phyloP scores from a whole-genome alignment of 2,113 vertebrate species.

The Pseudonaja textilis region DNA sequence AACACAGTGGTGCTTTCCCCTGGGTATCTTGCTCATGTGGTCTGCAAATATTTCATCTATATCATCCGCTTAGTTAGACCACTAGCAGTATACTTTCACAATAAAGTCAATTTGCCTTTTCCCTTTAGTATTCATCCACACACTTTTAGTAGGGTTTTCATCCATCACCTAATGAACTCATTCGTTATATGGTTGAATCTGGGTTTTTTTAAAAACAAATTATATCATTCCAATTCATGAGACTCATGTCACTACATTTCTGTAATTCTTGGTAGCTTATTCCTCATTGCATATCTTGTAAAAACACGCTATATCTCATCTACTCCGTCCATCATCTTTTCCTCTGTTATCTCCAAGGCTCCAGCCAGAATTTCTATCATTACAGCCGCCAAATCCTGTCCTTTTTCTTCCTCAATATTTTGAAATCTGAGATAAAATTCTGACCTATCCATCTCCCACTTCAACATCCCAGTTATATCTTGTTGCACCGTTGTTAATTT shows the following conservation, averaged over 20 bases:
- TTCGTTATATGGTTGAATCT: neutral
- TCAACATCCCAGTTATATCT: no score
- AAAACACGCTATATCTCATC: no score
- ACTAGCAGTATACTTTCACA: neutral
- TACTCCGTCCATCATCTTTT: no score
- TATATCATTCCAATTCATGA: neutral
- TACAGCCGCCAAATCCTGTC: no score
- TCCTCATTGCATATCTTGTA: no score
- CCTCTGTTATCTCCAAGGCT: no score
- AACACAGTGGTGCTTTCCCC: neutral
- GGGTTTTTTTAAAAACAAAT: neutral
- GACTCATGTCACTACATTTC: neutral
- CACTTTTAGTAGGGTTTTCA: neutral
- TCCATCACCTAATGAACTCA: neutral
- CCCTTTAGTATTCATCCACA: neutral
- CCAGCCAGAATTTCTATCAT: no score
- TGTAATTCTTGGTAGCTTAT: no score
- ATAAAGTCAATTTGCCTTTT: neutral
- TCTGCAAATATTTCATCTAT: neutral
- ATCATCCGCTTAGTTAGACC: neutral
- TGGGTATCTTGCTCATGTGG: neutral
- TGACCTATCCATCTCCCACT: no score
- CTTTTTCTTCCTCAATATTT: no score
- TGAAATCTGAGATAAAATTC: no score
- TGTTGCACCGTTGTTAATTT: no score